Conservation (phyloP, 1,140 invertebrate species). For the Ladona fulva region DNA sequence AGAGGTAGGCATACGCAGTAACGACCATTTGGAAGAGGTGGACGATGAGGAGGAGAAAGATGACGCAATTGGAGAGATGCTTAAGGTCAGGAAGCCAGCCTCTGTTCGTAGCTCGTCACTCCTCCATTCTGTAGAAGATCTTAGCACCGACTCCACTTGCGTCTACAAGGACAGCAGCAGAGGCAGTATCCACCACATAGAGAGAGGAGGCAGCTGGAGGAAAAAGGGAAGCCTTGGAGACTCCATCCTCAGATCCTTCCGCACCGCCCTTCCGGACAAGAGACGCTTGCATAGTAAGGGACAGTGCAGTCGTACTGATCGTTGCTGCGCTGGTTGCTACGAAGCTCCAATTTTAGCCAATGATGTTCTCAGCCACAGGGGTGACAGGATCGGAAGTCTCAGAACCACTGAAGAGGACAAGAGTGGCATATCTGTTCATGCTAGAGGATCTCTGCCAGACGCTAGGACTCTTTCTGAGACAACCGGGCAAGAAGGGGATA, state of each 20-base stretch:
- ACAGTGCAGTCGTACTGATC: neutral
- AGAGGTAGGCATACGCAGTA: neutral
- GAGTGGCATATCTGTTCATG: neutral
- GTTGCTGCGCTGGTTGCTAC: neutral
- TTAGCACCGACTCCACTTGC: conserved; percentile 63
- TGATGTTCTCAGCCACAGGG: neutral
- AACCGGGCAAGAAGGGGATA: neutral
- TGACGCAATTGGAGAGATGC: conserved; percentile 45
- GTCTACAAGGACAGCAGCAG: conserved; percentile 52
- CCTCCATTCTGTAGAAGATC: conserved; percentile 60
- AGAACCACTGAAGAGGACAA: neutral
- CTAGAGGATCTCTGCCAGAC: neutral
- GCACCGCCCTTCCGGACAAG: neutral
- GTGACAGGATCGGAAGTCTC: neutral
- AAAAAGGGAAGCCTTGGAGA: neutral
- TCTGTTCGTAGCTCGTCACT: conserved; percentile 57
- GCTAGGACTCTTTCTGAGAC: neutral
- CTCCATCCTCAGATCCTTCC: neutral
- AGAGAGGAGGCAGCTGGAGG: neutral
- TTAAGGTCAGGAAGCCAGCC: conserved; percentile 44
- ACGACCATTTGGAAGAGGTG: conserved; percentile 18
- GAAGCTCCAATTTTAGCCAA: neutral
- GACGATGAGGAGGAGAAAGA: conserved; percentile 48
- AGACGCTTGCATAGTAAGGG: neutral
- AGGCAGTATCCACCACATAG: conserved; percentile 4